Conservation (phyloP, 2,888 invertebrate genomes). For the Microdon myrmicae region DNA sequence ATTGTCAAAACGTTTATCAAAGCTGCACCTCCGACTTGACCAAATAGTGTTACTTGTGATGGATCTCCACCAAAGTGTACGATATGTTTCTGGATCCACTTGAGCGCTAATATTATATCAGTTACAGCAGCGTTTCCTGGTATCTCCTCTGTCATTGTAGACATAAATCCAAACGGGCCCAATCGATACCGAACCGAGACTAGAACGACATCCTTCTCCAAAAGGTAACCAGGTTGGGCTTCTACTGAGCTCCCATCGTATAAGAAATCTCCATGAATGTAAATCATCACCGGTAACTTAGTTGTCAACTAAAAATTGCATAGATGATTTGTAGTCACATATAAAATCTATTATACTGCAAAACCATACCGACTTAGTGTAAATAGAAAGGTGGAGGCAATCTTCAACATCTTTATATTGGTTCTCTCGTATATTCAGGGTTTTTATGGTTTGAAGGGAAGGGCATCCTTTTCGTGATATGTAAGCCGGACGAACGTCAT, state of each 20-base stretch:
- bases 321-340: not conserved
- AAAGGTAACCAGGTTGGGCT: conserved; percentile 64
- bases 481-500: conserved; percentile 57
- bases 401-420: conserved; percentile 60
- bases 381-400: conserved; percentile 61
- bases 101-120: conserved; percentile 68
- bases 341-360: not conserved
- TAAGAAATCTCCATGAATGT: conserved; percentile 67
- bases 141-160: conserved; percentile 67
- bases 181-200: conserved; percentile 69
- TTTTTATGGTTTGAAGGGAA: conserved; percentile 57
- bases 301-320: conserved; percentile 55
- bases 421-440: conserved; percentile 54
- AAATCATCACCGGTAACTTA: conserved; percentile 66
- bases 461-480: conserved; percentile 60
- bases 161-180: conserved; percentile 69
- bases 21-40: conserved; percentile 69
- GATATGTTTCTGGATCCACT: conserved; percentile 69
- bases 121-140: conserved; percentile 70
- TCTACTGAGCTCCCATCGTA: conserved; percentile 62
- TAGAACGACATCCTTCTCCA: conserved; percentile 68
- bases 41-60: conserved; percentile 68
- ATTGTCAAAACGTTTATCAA: conserved; percentile 67
- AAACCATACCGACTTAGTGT: conserved; percentile 62
- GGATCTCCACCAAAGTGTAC: conserved; percentile 69